Evolutionary conservation across 2,797 vertebrate genomes (phyloP), one percentile per base, ranked within the genome.

Genomic region (Eulemur coronatus): DNA sequence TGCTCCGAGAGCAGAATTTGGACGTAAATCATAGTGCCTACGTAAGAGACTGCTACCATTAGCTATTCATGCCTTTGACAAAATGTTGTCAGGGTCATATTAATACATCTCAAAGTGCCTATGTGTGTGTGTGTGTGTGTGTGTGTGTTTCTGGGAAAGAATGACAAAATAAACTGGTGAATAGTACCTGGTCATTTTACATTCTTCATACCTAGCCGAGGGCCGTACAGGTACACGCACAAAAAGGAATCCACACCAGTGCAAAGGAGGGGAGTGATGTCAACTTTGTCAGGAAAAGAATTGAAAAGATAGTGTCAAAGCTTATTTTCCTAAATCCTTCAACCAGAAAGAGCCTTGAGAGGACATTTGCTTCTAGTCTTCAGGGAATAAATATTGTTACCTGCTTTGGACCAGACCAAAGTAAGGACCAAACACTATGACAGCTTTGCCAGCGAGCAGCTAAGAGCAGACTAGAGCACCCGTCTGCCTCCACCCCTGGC

Each of bases 251-350:
- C 52, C 33, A 72, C 7, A 9, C 28, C 33, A 30, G 18, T 35
- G 5, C 10, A 9, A 65, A 26, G 4, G 7, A 61, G 26, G 15
- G 11, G 1, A 59, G 17, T 1, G 1, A 38, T 26, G 12, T 2
- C 22, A 50, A 11, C 26, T 76, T 78, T 28, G 11, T 26, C 17
- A 33, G 10, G 10, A 78, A 20, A 61, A 61, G 43, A 15, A 38
- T 20, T 63, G 41, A 94, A 79, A n/a, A 72, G n/a, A 65, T 18
- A 52, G 15, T 6, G 7, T 38, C 17, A 41, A 70, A 48, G 14
- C 35, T 67, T 35, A 18, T 38, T 30, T 95, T 55, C 57, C 63
- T 38, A 63, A 80, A 26, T 41, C 26, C 14, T 94, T 78, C 55
- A 43, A 3, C 28, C 28, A 8, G 8, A 93, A 90, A 22, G 15